phyloP scores from a whole-genome alignment of 1,140 invertebrate genomes.

The Potamilus streckersoni region DNA sequence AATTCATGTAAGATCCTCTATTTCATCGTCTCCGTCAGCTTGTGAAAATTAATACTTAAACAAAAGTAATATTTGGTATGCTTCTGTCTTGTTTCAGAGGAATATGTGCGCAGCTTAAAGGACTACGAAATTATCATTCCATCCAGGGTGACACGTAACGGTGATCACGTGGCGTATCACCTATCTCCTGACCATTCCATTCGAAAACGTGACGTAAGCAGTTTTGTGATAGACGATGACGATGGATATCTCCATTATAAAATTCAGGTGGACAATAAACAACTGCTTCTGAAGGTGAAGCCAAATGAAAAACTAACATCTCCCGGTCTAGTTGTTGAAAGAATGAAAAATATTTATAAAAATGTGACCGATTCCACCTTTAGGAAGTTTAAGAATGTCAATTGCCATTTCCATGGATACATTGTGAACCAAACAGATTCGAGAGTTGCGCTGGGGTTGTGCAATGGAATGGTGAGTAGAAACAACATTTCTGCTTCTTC shows the following conservation, averaged over 20 bases:
- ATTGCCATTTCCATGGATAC: slow-evolving; percentile 22
- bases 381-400: neutral
- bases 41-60: too few relatives aligned
- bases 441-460: slow-evolving; percentile 15
- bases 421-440: slow-evolving; percentile 2
- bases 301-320: slow-evolving; percentile 16
- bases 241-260: slow-evolving; percentile 22
- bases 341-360: slow-evolving; percentile 14
- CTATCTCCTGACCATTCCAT: slow-evolving; percentile 11
- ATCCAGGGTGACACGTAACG: neutral
- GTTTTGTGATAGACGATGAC: neutral
- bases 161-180: slow-evolving; percentile 1
- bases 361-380: slow-evolving; percentile 27
- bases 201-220: neutral
- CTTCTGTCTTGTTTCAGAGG: slow-evolving; percentile 5
- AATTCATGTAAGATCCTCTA: too few relatives aligned
- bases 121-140: slow-evolving; percentile 7
- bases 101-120: slow-evolving; percentile 5
- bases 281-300: slow-evolving; percentile 16
- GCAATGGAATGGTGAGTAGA: slow-evolving; percentile 20
- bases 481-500: too few relatives aligned
- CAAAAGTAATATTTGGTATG: neutral
- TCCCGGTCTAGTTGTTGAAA: slow-evolving; percentile 13
- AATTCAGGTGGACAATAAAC: slow-evolving; percentile 16
- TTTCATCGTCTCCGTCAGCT: too few relatives aligned